Base-by-base conservation (phyloP, 2,797 vertebrate genomes). In the Scleropages formosus region DNA sequence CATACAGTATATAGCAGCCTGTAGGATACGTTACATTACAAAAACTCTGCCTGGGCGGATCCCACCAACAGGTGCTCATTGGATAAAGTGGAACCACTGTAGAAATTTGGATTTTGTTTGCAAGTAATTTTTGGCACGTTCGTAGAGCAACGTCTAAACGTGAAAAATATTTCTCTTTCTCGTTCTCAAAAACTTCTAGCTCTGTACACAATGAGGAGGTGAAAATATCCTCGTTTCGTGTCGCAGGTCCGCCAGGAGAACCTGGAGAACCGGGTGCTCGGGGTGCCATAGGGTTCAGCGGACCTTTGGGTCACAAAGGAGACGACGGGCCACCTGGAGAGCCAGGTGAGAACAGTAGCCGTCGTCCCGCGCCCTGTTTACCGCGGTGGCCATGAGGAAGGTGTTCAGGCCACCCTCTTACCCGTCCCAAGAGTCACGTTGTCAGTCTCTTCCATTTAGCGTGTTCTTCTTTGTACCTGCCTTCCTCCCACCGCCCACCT, bases 261-360 rank as follows among this genome's bases (percentile, higher is more conserved):
- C 87, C 92, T 77, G 93, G 93, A 79, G 90, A 94, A 74, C 79
- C 88, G 56, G 90, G 93, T 15, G 83, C 72, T 76, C 84, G 88
- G 18, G 95, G 96, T 16, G 89, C 82, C 9, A 90, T 91, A 64
- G 96, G 95, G 31, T 94, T 95, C 87, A 88, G 91, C 67, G 96
- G 93, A 63, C 87, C 91, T 79, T 80, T 60, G 27, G 93, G 96
- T 72, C 83, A 51, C 26, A 96, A 94, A 88, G 95, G 95, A 74
- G 92, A 94, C 20, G 89, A 89, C 82, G 95, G 95, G 76, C 85
- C 76, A n/a, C 83, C 90, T 70, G 95, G 95, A 51, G 82, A 90
- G 0, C 87, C 92, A 91, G 95, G 95, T 97, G 51, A 75, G 80
- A 46, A 20, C 31, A 58, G 49, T 1, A 15, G 16, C 56, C 24